Conservation (phyloP, 2,113 vertebrate species). For the Pelmatolapia mariae region DNA sequence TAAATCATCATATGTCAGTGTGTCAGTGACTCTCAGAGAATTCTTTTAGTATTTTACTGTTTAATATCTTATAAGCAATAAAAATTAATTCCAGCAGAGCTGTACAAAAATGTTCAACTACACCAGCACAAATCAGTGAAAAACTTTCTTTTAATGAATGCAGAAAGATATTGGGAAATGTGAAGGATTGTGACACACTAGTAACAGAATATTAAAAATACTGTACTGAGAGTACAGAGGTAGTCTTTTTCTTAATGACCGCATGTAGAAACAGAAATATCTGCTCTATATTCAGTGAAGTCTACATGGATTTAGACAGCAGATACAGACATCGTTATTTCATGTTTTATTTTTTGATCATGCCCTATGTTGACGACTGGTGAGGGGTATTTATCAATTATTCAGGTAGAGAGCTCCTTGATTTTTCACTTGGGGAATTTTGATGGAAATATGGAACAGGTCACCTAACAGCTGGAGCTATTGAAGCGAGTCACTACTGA, state of each 20-base stretch:
- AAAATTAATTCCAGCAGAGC: neutral
- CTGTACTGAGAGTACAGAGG: neutral
- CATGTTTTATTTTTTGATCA: constrained; percentile 38
- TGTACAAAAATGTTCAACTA: neutral
- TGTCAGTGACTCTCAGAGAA: neutral
- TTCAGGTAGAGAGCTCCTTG: constrained; percentile 42
- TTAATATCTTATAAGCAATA: neutral
- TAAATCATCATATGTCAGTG: neutral
- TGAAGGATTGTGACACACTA: constrained; percentile 11
- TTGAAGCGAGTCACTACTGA: constrained; percentile 4
- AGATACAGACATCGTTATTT: neutral
- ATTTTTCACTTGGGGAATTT: constrained; percentile 23
- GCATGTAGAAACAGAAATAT: neutral
- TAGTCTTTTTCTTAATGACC: neutral
- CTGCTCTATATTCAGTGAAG: constrained; percentile 29
- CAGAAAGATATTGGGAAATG: neutral
- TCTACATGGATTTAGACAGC: constrained; percentile 28
- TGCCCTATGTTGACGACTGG: constrained; percentile 26
- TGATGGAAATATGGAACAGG: constrained; percentile 27
- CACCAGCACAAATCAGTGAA: neutral
- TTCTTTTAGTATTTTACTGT: neutral
- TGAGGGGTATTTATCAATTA: constrained; percentile 44
- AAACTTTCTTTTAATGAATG: constrained; percentile 19
- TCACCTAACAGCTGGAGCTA: constrained; percentile 20
- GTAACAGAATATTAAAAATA: constrained; percentile 17